These are phyloP conservation scores for Coendou prehensilis DNA, from an alignment of 2,797 vertebrate genomes.

Conservation along the genomic window DNA sequence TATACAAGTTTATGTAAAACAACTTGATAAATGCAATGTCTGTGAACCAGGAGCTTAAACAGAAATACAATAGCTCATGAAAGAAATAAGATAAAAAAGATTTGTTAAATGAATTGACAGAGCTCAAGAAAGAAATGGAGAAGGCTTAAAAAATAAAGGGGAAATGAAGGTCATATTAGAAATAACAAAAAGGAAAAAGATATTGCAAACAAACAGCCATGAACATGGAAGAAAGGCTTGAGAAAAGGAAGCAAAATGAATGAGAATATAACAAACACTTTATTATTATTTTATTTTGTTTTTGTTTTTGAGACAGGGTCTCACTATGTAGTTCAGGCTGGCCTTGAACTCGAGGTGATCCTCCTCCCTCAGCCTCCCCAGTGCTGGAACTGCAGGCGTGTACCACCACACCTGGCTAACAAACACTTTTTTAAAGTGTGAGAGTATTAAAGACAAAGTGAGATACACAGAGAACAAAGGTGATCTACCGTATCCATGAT, in stretches of 20 bases:
- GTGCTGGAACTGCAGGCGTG: not conserved
- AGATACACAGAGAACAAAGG: conserved; percentile 45
- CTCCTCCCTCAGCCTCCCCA: not conserved
- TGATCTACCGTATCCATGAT: not conserved
- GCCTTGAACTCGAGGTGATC: not conserved
- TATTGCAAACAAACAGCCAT: not conserved
- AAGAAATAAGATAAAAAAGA: conserved; percentile 56
- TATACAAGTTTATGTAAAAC: conserved; percentile 6
- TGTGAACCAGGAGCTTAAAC: conserved; percentile 33
- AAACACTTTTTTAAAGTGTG: conserved; percentile 45
- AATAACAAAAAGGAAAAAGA: not conserved
- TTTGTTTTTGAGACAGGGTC: not conserved
- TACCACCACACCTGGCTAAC: not conserved
- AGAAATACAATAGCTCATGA: conserved; percentile 32
- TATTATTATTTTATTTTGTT: not conserved
- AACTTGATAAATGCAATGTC: not conserved
- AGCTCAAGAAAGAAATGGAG: conserved; percentile 50
- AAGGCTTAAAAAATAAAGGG: conserved; percentile 27
- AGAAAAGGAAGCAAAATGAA: conserved; percentile 52
- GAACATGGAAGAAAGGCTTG: not conserved
- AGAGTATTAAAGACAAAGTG: conserved; percentile 62
- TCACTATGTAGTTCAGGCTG: not conserved
- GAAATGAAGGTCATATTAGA: conserved; percentile 52
- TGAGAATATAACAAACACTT: conserved; percentile 40
- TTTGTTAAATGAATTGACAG: conserved; percentile 20